Evolutionary conservation across 2,888 invertebrate species (phyloP).

Genomic region (Hanleya hanleyi): DNA sequence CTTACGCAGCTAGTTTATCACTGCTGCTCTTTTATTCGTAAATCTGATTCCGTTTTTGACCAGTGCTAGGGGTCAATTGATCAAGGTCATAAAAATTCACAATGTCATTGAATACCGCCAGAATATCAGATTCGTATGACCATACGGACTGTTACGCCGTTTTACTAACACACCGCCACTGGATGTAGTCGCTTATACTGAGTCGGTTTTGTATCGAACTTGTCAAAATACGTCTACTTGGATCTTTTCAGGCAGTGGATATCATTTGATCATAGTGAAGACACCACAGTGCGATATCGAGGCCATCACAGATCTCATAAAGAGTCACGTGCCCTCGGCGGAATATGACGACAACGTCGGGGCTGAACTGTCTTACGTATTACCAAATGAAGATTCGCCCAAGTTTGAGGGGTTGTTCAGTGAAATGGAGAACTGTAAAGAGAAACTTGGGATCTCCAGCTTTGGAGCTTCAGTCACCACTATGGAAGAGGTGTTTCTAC

Average conservation of each 20-base stretch:
- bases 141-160: too few species aligned
- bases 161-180: too few species aligned
- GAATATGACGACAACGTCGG: slow-evolving; percentile 75
- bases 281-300: slow-evolving; percentile 74
- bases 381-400: slow-evolving; percentile 61
- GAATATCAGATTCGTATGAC: too few species aligned
- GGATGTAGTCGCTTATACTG: too few species aligned
- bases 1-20: too few species aligned
- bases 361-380: slow-evolving; percentile 65
- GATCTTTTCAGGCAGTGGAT: slow-evolving; percentile 85
- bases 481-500: slow-evolving; percentile 85
- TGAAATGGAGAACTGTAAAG: slow-evolving; percentile 60
- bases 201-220: too few species aligned
- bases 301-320: slow-evolving; percentile 78
- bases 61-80: too few species aligned
- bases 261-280: slow-evolving; percentile 83
- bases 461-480: slow-evolving; percentile 91
- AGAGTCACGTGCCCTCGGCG: slow-evolving; percentile 80
- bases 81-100: too few species aligned
- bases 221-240: too few species aligned
- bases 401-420: slow-evolving; percentile 61
- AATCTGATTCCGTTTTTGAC: too few species aligned
- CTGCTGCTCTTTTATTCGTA: too few species aligned
- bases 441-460: slow-evolving; percentile 80
- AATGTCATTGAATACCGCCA: too few species aligned